phyloP scores from a whole-genome alignment of 2,888 invertebrate genomes.

The Phanerotoma sp. region DNA sequence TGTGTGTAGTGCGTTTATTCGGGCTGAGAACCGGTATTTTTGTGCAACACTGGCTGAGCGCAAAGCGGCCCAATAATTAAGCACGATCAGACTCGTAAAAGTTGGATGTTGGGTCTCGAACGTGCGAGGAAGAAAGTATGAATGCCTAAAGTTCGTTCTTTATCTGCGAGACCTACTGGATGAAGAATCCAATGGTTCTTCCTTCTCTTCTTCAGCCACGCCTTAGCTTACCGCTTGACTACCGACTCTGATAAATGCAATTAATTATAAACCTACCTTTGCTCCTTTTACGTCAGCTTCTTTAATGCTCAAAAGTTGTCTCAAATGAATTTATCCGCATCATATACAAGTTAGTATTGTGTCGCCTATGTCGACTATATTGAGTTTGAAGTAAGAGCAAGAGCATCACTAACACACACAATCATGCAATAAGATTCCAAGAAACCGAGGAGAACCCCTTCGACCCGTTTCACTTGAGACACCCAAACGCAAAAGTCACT shows the following conservation, averaged over 20 bases:
- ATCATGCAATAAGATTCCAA: slow-evolving; percentile 17
- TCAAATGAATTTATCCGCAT: slow-evolving; percentile 29
- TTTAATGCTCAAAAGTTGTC: slow-evolving; percentile 6
- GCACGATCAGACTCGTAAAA: slow-evolving; percentile 53
- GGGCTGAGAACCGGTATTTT: slow-evolving; percentile 24
- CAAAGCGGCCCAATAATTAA: slow-evolving; percentile 53
- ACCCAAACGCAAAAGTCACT: slow-evolving; percentile 30
- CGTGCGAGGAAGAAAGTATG: slow-evolving; percentile 1
- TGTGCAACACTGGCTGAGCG: slow-evolving; percentile 33
- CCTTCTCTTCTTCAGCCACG: slow-evolving; percentile 14
- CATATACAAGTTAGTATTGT: too few relatives aligned
- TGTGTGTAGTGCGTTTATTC: slow-evolving; percentile 1
- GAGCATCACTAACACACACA: slow-evolving; percentile 29
- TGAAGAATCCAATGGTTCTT: not conserved
- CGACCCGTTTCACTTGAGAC: slow-evolving; percentile 19
- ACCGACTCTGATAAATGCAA: slow-evolving; percentile 30
- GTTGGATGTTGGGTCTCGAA: slow-evolving; percentile 20
- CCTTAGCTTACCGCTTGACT: slow-evolving; percentile 27
- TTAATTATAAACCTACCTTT: slow-evolving; percentile 25
- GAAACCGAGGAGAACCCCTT: slow-evolving; percentile 11
- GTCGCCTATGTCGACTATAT: too few relatives aligned
- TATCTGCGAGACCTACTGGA: not conserved
- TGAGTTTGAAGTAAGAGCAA: too few relatives aligned
- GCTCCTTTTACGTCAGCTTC: slow-evolving; percentile 9
- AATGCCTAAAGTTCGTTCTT: not conserved